These are phyloP conservation scores for Clitarchus hookeri DNA, from an alignment of 2,888 invertebrate genomes.

Conservation along the genomic window DNA sequence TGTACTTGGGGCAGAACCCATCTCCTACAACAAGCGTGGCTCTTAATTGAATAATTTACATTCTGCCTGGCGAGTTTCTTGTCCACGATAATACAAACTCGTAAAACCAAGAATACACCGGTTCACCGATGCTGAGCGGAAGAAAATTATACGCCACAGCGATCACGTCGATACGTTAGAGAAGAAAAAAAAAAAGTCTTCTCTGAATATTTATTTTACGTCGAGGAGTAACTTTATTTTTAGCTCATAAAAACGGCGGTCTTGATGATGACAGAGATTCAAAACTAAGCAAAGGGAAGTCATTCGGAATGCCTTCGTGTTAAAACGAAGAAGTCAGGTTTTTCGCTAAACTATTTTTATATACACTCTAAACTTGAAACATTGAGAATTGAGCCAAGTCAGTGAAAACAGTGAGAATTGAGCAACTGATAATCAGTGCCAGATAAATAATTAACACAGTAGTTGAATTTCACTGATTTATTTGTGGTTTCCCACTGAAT, in stretches of 20 bases:
- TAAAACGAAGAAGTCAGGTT: not conserved
- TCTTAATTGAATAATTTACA: slow-evolving; percentile 1
- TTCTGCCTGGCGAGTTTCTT: not conserved
- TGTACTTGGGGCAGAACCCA: not conserved
- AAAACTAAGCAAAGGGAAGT: not conserved
- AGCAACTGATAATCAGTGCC: too few relatives aligned
- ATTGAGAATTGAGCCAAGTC: too few relatives aligned
- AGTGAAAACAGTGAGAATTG: too few relatives aligned
- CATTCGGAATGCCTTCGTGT: not conserved
- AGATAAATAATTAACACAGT: too few relatives aligned
- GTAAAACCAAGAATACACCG: not conserved
- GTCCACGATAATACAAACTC: not conserved
- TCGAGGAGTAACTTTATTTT: not conserved
- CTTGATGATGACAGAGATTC: not conserved
- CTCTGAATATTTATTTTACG: not conserved
- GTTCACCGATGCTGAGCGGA: not conserved
- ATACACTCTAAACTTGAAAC: not conserved
- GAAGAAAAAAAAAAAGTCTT: not conserved
- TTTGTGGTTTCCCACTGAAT: too few relatives aligned
- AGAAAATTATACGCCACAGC: not conserved
- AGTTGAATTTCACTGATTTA: too few relatives aligned
- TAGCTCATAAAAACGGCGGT: not conserved
- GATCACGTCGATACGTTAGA: not conserved
- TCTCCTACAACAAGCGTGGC: not conserved
- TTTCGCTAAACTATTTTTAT: not conserved